Evolutionary conservation across 2,113 vertebrate genomes (phyloP).

Genomic region (Hucho hucho): DNA sequence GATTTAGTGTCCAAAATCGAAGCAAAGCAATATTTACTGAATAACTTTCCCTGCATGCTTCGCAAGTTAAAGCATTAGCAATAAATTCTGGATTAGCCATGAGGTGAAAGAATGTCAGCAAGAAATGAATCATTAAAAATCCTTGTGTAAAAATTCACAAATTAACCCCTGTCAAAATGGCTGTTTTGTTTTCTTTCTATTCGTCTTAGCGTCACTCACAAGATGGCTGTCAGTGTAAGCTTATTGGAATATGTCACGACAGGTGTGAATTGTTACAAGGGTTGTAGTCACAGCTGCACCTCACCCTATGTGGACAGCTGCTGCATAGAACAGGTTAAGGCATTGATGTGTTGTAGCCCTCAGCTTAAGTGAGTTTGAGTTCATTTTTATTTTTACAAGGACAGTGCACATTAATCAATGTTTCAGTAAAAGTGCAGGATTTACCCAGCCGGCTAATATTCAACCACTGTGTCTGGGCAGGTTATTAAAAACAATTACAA

Average conservation of each 20-base stretch:
- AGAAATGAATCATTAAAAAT: slow-evolving; percentile 6
- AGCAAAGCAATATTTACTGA: slow-evolving; percentile 15
- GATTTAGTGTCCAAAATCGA: slow-evolving; percentile 4
- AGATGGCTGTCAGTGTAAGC: slow-evolving; percentile 36
- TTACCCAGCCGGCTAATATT: too few species aligned
- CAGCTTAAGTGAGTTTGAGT: background rate
- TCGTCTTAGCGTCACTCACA: slow-evolving; percentile 30
- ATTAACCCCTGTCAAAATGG: slow-evolving; percentile 15
- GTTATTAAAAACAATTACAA: too few species aligned
- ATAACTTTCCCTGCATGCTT: slow-evolving; percentile 12
- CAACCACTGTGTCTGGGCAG: too few species aligned
- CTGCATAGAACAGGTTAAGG: slow-evolving; percentile 9
- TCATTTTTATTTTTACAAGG: too few species aligned
- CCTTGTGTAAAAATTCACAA: slow-evolving; percentile 14
- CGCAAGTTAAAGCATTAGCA: slow-evolving; percentile 31
- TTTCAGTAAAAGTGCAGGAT: too few species aligned
- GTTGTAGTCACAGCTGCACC: slow-evolving; percentile 11
- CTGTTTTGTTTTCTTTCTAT: slow-evolving; percentile 15
- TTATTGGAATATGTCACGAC: slow-evolving; percentile 32
- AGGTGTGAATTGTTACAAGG: slow-evolving; percentile 10
- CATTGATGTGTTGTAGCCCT: slow-evolving; percentile 12
- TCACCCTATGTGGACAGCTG: background rate
- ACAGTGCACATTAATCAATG: too few species aligned
- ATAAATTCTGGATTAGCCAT: slow-evolving; percentile 44
- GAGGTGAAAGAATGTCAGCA: slow-evolving; percentile 29